A percentile compares a stretch with the other conserved stretches of the same genome.
Evolutionary conservation across 2,888 invertebrate genomes (phyloP).

Genomic region (Cantharis flavilabris): DNA sequence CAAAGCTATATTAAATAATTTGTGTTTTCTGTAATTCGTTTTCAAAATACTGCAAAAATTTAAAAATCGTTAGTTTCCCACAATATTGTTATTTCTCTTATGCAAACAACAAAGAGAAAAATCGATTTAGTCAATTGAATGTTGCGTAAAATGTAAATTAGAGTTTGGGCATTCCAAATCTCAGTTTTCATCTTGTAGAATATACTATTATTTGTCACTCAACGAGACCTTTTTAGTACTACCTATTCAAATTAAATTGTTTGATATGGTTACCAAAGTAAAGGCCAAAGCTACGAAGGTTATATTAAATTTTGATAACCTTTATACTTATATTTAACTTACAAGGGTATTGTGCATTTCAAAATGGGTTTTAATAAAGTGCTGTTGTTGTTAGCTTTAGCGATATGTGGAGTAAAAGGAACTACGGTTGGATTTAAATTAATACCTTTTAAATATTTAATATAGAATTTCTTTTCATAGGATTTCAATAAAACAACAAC

Average conservation of each 20-base stretch:
- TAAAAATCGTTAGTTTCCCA: too few relatives aligned
- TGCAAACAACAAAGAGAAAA: too few relatives aligned
- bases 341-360: not conserved
- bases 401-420: not conserved
- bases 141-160: too few relatives aligned
- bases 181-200: too few relatives aligned
- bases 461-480: not conserved
- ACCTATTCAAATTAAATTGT: not conserved
- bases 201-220: too few relatives aligned
- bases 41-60: too few relatives aligned
- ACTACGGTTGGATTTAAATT: not conserved
- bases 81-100: too few relatives aligned
- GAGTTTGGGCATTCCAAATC: too few relatives aligned
- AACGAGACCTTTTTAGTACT: too few relatives aligned
- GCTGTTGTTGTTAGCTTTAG: not conserved
- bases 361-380: not conserved
- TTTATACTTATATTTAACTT: not conserved
- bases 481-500: not conserved
- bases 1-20: too few relatives aligned
- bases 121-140: too few relatives aligned
- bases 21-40: too few relatives aligned
- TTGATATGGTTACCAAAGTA: not conserved
- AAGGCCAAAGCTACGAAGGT: not conserved
- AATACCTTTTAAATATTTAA: not conserved
- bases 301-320: not conserved